Percentiles rank a stretch among this genome's conserved stretches.
phyloP scores from a whole-genome alignment of 1,140 invertebrate genomes.

The Drosophila saltans region DNA sequence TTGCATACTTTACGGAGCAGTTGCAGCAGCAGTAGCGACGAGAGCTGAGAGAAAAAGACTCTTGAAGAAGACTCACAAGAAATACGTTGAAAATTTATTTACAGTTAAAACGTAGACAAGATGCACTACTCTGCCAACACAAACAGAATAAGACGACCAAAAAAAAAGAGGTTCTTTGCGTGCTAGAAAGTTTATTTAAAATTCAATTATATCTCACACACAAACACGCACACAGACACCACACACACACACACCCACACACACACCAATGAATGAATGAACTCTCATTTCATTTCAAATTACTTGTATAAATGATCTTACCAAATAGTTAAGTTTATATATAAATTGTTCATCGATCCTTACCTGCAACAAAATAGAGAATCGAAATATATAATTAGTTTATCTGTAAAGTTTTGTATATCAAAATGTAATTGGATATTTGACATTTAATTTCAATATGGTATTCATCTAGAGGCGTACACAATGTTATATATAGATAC shows the following conservation, averaged over 20 bases:
- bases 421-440: slow-evolving; percentile 27
- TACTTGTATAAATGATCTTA: slow-evolving; percentile 53
- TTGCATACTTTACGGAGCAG: slow-evolving; percentile 74
- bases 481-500: slow-evolving; percentile 60
- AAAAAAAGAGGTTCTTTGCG: slow-evolving; percentile 41
- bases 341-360: slow-evolving; percentile 82
- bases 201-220: slow-evolving; percentile 72
- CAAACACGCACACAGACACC: slow-evolving; percentile 13
- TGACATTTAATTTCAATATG: slow-evolving; percentile 46
- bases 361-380: slow-evolving; percentile 74
- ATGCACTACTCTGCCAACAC: slow-evolving; percentile 33
- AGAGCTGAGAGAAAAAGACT: slow-evolving; percentile 18
- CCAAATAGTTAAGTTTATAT: slow-evolving; percentile 82
- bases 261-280: neutral
- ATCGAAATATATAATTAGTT: slow-evolving; percentile 46
- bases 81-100: slow-evolving; percentile 81
- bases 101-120: slow-evolving; percentile 77
- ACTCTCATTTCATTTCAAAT: neutral
- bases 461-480: slow-evolving; percentile 41
- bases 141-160: slow-evolving; percentile 8
- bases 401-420: neutral
- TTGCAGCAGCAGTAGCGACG: slow-evolving; percentile 19
- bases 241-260: slow-evolving; percentile 28
- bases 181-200: slow-evolving; percentile 78
- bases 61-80: slow-evolving; percentile 27